Percentiles rank a stretch among this genome's conserved stretches.
Conservation (phyloP, 2,888 invertebrate species). For the Dorcus parallelipipedus region DNA sequence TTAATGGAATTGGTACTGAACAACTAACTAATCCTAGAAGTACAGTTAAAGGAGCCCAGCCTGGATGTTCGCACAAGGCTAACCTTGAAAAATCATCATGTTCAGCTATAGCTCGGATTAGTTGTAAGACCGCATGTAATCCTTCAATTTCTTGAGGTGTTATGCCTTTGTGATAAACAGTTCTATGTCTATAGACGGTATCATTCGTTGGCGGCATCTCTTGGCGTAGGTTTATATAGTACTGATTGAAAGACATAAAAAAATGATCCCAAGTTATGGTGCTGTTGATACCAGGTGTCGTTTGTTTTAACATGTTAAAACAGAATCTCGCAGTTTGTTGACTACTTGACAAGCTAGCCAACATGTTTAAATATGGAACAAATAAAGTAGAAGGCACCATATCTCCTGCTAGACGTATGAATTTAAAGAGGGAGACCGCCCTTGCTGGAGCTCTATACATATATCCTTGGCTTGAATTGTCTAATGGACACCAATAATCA, state of each 20-base stretch:
- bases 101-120: conserved; percentile 75
- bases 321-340: conserved; percentile 74
- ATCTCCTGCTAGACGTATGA: conserved; percentile 85
- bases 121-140: conserved; percentile 73
- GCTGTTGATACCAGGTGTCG: conserved; percentile 52
- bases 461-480: conserved; percentile 45
- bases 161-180: conserved; percentile 59
- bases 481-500: conserved; percentile 79
- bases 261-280: conserved; percentile 82
- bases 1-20: conserved; percentile 79
- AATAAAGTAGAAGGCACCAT: conserved; percentile 79
- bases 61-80: conserved; percentile 81
- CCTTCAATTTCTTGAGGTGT: conserved; percentile 82
- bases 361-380: conserved; percentile 82
- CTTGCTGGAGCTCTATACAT: conserved; percentile 54
- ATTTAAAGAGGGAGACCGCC: conserved; percentile 82
- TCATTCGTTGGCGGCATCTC: conserved; percentile 65
- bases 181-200: conserved; percentile 59
- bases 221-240: conserved; percentile 68
- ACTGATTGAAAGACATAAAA: conserved; percentile 71
- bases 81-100: conserved; percentile 78
- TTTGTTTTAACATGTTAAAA: conserved; percentile 72
- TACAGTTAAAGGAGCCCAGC: conserved; percentile 79
- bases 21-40: conserved; percentile 82
- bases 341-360: conserved; percentile 76